Evolutionary conservation across 1,140 invertebrate species (phyloP).

Genomic region (Bombus soroeensis): DNA sequence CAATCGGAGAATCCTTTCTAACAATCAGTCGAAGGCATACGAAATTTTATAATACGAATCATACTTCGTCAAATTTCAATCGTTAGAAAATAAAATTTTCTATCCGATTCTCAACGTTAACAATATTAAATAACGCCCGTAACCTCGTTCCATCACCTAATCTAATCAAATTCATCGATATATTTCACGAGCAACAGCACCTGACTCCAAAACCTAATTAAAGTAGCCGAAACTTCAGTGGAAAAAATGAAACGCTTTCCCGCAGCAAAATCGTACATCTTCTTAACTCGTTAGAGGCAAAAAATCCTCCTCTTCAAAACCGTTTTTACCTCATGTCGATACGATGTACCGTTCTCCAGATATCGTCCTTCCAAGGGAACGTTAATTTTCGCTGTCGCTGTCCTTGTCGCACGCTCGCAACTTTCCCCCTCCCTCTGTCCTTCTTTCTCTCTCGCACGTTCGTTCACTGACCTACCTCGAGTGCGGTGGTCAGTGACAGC

Average conservation of each 20-base stretch:
- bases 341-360: not conserved
- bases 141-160: not conserved
- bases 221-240: not conserved
- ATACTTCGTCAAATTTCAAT: too few species aligned
- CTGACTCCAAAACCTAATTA: not conserved
- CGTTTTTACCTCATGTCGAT: too few species aligned
- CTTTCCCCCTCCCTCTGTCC: too few species aligned
- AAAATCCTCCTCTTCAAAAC: not conserved
- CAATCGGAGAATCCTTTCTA: too few species aligned
- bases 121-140: not conserved
- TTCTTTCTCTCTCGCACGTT: not conserved
- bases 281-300: too few species aligned
- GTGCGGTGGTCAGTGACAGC: not conserved
- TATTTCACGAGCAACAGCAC: not conserved
- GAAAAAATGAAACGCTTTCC: not conserved
- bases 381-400: not conserved
- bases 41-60: too few species aligned
- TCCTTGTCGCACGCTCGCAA: not conserved
- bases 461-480: not conserved
- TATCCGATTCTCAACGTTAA: not conserved
- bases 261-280: too few species aligned
- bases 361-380: not conserved
- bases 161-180: not conserved
- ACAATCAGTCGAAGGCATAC: too few species aligned
- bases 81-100: not conserved